These are phyloP conservation scores for Metalampra italica DNA, from an alignment of 2,888 invertebrate species.

Conservation along the genomic window DNA sequence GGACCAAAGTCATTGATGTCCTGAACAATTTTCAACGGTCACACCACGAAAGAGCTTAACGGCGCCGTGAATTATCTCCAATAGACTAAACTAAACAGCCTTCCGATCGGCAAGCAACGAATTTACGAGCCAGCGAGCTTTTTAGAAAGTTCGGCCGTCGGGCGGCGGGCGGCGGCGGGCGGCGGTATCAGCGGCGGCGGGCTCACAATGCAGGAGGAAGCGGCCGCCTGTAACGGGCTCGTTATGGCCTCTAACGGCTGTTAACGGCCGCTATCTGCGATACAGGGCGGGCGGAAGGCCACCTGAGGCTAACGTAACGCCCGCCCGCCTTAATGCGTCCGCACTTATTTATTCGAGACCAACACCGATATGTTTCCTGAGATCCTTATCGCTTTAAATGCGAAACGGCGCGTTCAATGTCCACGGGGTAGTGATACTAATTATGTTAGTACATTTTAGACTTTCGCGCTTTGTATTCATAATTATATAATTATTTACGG, in stretches of 20 bases:
- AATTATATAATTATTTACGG: background rate
- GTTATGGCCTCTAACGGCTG: conserved; percentile 62
- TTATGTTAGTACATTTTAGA: too few relatives aligned
- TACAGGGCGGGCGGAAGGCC: conserved; percentile 53
- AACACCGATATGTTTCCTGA: conserved; percentile 63
- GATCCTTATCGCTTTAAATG: conserved; percentile 40
- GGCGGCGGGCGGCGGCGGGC: too few relatives aligned
- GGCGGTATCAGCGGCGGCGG: conserved; percentile 21
- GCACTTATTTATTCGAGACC: conserved; percentile 70
- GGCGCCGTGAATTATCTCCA: conserved; percentile 1
- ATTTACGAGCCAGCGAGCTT: conserved; percentile 40
- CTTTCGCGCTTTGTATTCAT: too few relatives aligned
- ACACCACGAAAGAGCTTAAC: too few relatives aligned
- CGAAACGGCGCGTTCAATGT: conserved; percentile 19
- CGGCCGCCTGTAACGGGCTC: conserved; percentile 70
- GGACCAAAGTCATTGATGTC: too few relatives aligned
- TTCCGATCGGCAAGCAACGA: conserved; percentile 34
- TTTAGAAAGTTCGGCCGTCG: conserved; percentile 37
- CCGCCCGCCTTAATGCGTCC: conserved; percentile 72
- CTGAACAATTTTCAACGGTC: too few relatives aligned
- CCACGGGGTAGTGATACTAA: background rate
- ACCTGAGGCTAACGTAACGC: conserved; percentile 65
- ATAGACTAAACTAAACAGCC: conserved; percentile 21
- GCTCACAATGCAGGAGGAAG: conserved; percentile 60
- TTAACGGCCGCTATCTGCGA: conserved; percentile 55